Percentiles rank a stretch among this genome's conserved stretches.
These are phyloP conservation scores for Brachyhypopomus occidentalis DNA, from an alignment of 2,113 vertebrate species.

Conservation along the genomic window DNA sequence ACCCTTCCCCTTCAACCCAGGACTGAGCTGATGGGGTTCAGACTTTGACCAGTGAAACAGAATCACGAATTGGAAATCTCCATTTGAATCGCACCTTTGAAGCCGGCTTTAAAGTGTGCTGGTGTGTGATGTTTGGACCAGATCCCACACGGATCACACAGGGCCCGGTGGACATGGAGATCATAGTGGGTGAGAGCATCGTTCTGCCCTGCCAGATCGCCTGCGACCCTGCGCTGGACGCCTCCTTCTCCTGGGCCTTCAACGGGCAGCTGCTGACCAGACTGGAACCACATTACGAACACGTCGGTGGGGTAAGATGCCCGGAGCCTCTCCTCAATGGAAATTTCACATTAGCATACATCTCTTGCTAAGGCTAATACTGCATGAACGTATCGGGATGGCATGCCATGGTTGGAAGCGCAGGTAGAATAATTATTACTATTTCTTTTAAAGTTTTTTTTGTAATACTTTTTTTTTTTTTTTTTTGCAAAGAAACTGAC, in stretches of 20 bases:
- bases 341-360: not conserved
- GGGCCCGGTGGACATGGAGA: constrained; percentile 87
- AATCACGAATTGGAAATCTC: not conserved
- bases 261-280: constrained; percentile 84
- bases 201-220: constrained; percentile 88
- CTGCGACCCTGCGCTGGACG: constrained; percentile 85
- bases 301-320: constrained; percentile 86
- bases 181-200: constrained; percentile 89
- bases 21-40: not conserved
- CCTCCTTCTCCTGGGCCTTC: constrained; percentile 90
- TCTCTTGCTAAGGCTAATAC: too few species aligned
- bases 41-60: not conserved
- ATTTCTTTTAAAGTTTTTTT: too few species aligned
- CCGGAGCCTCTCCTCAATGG: too few species aligned
- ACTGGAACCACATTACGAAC: constrained; percentile 86
- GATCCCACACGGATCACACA: constrained; percentile 87
- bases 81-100: not conserved
- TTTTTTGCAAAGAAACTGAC: too few species aligned
- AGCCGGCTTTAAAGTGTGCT: not conserved
- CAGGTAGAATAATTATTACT: too few species aligned
- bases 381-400: too few species aligned
- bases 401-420: too few species aligned
- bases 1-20: not conserved
- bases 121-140: constrained; percentile 59
- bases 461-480: too few species aligned